These are phyloP conservation scores for Tridacna gigas DNA, from an alignment of 2,888 invertebrate species.

Conservation along the genomic window DNA sequence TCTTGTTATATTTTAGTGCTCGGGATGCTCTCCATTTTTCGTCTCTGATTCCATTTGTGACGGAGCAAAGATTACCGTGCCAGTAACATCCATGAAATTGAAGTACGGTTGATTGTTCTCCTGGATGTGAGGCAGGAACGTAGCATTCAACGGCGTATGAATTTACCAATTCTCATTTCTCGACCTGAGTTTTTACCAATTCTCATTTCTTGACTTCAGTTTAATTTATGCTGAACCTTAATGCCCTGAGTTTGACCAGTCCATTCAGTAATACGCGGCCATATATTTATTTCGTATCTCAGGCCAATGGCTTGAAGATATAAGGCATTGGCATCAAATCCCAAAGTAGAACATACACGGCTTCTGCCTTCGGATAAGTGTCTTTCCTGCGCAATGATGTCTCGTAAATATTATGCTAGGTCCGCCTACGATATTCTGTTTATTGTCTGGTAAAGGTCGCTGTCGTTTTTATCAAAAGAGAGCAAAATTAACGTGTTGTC, in stretches of 20 bases:
- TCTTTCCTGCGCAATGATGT: slow-evolving; percentile 12
- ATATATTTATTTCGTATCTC: too few species aligned
- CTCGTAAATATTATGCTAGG: slow-evolving; percentile 46
- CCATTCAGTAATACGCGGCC: slow-evolving; percentile 40
- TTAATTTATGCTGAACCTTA: slow-evolving; percentile 29
- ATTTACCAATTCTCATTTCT: slow-evolving; percentile 33
- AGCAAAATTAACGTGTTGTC: slow-evolving; percentile 27
- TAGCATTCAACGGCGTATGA: too few species aligned
- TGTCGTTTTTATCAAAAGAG: slow-evolving; percentile 29
- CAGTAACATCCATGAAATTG: slow-evolving; percentile 42
- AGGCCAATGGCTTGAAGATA: slow-evolving; percentile 24
- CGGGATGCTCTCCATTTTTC: slow-evolving; percentile 31
- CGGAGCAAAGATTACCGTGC: slow-evolving; percentile 40
- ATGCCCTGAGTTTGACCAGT: slow-evolving; percentile 18
- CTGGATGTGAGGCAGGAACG: too few species aligned
- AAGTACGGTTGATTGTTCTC: too few species aligned
- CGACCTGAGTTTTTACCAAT: slow-evolving; percentile 38
- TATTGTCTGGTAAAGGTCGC: slow-evolving; percentile 28
- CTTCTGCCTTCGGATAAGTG: slow-evolving; percentile 9
- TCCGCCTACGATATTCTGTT: too few species aligned
- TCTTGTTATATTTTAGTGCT: slow-evolving; percentile 17
- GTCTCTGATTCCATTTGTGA: slow-evolving; percentile 33
- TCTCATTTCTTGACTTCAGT: slow-evolving; percentile 37
- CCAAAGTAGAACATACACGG: slow-evolving; percentile 27
- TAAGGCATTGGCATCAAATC: slow-evolving; percentile 33